A percentile compares a stretch with the other conserved stretches of the same genome.
These are phyloP conservation scores for Nerophis ophidion DNA, from an alignment of 2,113 vertebrate genomes.

Conservation along the genomic window DNA sequence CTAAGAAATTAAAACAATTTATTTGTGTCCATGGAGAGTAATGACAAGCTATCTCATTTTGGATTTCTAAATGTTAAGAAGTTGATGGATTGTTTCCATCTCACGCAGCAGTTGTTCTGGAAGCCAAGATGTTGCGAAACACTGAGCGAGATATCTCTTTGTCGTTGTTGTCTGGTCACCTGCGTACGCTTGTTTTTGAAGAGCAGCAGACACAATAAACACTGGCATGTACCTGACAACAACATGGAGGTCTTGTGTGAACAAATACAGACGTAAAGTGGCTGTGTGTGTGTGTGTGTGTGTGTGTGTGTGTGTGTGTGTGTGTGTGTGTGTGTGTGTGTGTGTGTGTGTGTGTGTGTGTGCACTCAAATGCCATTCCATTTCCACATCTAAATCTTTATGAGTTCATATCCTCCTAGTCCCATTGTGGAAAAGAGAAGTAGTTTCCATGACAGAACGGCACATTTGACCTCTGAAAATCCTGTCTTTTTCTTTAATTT, in stretches of 20 bases:
- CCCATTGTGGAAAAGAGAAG: conserved; percentile 43
- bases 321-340: conserved; percentile 5
- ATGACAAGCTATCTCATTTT: conserved; percentile 1
- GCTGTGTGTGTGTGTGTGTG: conserved; percentile 1
- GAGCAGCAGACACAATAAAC: conserved; percentile 24
- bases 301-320: conserved; percentile 1
- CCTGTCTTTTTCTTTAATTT: conserved; percentile 29
- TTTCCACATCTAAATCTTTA: conserved; percentile 53
- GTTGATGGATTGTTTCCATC: conserved; percentile 8
- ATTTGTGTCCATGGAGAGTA: not conserved
- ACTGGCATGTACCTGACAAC: conserved; percentile 18
- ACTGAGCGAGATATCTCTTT: conserved; percentile 1
- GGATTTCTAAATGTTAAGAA: conserved; percentile 4
- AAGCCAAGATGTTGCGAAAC: conserved; percentile 17
- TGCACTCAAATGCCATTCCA: conserved; percentile 36
- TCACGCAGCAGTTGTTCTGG: conserved; percentile 21
- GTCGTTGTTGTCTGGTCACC: conserved; percentile 3
- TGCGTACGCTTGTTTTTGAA: conserved; percentile 3
- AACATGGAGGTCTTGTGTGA: conserved; percentile 10
- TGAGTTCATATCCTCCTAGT: conserved; percentile 45
- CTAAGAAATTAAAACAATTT: no score
- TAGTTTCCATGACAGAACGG: conserved; percentile 44
- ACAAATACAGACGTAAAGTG: conserved; percentile 16
- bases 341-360: conserved; percentile 1
- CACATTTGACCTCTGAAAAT: conserved; percentile 43